Evolutionary conservation across 2,888 invertebrate species (phyloP), one percentile per base, ranked within the genome.

Genomic region (Boloria euphrosyne): DNA sequence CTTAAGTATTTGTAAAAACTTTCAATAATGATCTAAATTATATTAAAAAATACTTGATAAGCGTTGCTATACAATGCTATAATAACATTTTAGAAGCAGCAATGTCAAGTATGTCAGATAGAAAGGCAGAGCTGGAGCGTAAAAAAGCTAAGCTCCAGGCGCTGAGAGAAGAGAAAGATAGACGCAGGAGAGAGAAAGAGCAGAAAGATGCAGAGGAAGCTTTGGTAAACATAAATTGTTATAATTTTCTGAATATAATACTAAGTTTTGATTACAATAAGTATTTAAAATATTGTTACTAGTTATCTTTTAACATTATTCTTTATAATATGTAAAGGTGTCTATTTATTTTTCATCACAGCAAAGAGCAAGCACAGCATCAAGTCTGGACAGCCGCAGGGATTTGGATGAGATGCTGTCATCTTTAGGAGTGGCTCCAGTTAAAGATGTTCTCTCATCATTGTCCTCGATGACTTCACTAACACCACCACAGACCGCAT

Each of bases 101-200:
- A 66, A 90, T 90, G 90, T 91, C 91, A 2, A 90, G 89, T 71
- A 96, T 97, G 96, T 95, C 96, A 62, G 98, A 98, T 89, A 94
- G 98, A 71, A 97, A 97, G 86, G 97, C 97, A n/a, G 98, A 98
- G 90, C 86, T 98, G 78, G 98, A 98, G 89, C 94, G 97, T 69
- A 98, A 98, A 87, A 97, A 97, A 85, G 97, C 97, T 27, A 97
- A 97, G 89, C 94, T 98, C 75, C 97, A 97, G 82, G 97, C 97
- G 22, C 93, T 98, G 64, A 93, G 97, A 2, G 97, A 98, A 76
- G 97, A 98, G 85, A 98, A 98, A 80, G 97, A 97, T 84, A 93
- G 97, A 10, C 94, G 97, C 68, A 93, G 96, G 57, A 93, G 95
- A 67, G 97, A 97, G 87, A 97, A 97, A 79, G 97, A 97, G 86